Evolutionary conservation across 2,797 vertebrate species (phyloP).

Genomic region (Rhyacichthys aspro): DNA sequence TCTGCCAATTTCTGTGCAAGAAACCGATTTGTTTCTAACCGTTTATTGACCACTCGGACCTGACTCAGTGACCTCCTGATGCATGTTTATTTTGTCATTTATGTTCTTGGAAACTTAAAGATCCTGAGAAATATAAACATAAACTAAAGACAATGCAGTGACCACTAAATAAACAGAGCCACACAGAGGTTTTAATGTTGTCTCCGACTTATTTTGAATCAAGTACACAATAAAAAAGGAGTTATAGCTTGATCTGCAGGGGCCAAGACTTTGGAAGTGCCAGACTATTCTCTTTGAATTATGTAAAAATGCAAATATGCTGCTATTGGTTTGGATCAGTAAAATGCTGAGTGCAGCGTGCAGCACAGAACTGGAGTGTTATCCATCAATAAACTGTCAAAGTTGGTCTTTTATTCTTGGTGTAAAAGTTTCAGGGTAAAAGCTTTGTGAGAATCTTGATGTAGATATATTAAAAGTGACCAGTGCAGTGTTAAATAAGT

Average conservation of each 20-base stretch:
- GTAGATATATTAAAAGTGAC: too few species aligned
- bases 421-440: not conserved
- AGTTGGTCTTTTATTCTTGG: not conserved
- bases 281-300: not conserved
- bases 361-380: not conserved
- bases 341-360: constrained; percentile 22
- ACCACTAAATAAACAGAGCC: too few species aligned
- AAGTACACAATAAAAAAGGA: too few species aligned
- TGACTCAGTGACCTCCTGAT: too few species aligned
- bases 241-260: not conserved
- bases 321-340: constrained; percentile 9
- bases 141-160: too few species aligned
- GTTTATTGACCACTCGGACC: not conserved
- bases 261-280: not conserved
- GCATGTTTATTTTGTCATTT: too few species aligned
- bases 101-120: too few species aligned
- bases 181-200: too few species aligned
- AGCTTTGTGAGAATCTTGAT: not conserved
- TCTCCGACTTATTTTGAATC: too few species aligned
- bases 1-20: not conserved
- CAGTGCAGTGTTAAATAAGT: too few species aligned
- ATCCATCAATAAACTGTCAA: not conserved
- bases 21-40: not conserved
- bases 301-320: constrained; percentile 17
- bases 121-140: too few species aligned